Evolutionary conservation across 1,140 invertebrate species (phyloP), one percentile per base, ranked within the genome.

Genomic region (Drosophila nigrodunni): DNA sequence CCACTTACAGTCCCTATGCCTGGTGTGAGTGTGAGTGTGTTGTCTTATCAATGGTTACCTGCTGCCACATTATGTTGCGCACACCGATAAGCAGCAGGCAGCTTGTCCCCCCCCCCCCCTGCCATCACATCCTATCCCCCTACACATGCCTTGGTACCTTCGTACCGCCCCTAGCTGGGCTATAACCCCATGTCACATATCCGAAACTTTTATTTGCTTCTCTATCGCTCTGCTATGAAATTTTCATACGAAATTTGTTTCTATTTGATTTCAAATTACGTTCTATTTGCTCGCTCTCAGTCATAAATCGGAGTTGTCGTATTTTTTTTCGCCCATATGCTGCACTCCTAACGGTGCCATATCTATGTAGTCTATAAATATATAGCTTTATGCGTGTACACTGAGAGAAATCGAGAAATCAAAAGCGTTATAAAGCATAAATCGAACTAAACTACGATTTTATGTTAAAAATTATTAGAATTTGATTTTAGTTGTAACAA

Each of bases 211-310:
- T 68, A 39, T 47, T 39, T 41, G 30, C 55, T 39, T 41, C 15
- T 2, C 25, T 30, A 30, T 30, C 39, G 52, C 43, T 35, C 57
- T 75, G 34, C 35, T 46, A 66, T 65, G 61, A 52, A 74, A 80
- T 64, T 57, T 75, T 30, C 25, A 30, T 75, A 76, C 73, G 80
- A 83, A 89, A 76, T 78, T 30, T 30, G 6, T 89, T 88, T 89
- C 60, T 85, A 89, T 88, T 85, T 89, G 80, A 85, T 88, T 89
- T 83, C 55, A 78, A 70, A 83, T 88, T 76, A 68, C 30, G 49
- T 58, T 78, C 52, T 87, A 79, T 85, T 85, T 80, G 54, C 66
- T 78, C 60, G 50, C 39, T 52, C 67, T 79, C 37, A 21, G 65
- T 78, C 82, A 78, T 87, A 79, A 87, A 87, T 82, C 75, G 55